Evolutionary conservation across 2,797 vertebrate species (phyloP).

Genomic region (Vespertilio murinus): DNA sequence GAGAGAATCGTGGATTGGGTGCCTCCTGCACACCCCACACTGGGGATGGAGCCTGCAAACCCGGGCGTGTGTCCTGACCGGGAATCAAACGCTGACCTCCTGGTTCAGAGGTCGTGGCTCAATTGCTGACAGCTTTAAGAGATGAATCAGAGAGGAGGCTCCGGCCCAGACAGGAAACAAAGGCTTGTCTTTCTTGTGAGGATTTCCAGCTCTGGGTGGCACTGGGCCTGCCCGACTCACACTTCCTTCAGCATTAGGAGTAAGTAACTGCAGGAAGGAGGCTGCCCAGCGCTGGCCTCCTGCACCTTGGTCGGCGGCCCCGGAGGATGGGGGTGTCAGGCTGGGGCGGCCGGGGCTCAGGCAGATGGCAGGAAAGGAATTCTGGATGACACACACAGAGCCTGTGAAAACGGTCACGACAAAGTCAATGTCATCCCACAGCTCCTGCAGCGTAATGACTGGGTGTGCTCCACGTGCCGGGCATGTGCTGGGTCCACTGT

Average conservation of each 20-base stretch:
- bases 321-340: rapidly evolving
- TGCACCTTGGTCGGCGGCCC: rapidly evolving
- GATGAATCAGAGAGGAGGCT: neutral
- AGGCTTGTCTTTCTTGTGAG: neutral
- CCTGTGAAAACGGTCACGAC: rapidly evolving
- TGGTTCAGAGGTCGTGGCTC: no score
- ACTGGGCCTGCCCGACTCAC: neutral
- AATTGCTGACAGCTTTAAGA: neutral
- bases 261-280: neutral
- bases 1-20: no score
- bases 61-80: no score
- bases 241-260: neutral
- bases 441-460: rapidly evolving
- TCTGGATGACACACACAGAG: neutral
- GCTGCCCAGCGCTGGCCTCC: neutral
- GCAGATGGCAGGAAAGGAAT: neutral
- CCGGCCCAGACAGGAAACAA: neutral
- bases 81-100: no score
- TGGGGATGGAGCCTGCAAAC: no score
- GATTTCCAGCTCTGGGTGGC: neutral
- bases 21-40: no score
- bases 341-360: neutral
- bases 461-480: rapidly evolving
- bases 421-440: rapidly evolving
- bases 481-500: rapidly evolving